A percentile compares a stretch with the other conserved stretches of the same genome.
Conservation (phyloP, 2,797 vertebrate genomes). For the Argya squamiceps region DNA sequence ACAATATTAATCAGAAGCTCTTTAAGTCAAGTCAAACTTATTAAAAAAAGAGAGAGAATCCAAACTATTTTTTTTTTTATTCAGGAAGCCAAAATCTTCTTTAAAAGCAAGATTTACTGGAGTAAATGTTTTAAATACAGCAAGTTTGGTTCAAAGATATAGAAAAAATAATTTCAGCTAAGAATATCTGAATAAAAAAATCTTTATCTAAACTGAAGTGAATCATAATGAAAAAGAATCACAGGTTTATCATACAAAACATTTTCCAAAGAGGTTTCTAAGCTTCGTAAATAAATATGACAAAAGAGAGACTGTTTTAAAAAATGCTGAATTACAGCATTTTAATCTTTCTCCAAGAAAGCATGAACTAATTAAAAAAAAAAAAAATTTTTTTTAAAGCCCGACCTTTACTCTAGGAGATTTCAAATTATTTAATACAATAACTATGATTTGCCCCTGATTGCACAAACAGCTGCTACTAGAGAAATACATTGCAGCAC, state of each 20-base stretch:
- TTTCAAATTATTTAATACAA: not conserved
- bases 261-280: not conserved
- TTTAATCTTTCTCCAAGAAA: not conserved
- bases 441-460: not conserved
- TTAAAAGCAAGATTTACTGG: not conserved
- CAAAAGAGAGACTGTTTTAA: not conserved
- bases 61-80: not conserved
- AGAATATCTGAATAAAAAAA: not conserved
- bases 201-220: not conserved
- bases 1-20: not conserved
- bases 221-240: not conserved
- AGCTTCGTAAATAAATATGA: not conserved
- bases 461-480: not conserved
- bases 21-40: not conserved
- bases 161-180: not conserved
- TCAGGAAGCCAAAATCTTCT: not conserved
- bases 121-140: not conserved
- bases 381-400: no score
- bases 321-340: not conserved
- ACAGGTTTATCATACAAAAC: not conserved
- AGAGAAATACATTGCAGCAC: not conserved
- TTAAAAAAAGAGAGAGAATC: not conserved
- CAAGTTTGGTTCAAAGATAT: not conserved
- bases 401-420: not conserved
- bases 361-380: fast-evolving